phyloP scores from a whole-genome alignment of 2,888 invertebrate genomes.

The Luffia ferchaultella region DNA sequence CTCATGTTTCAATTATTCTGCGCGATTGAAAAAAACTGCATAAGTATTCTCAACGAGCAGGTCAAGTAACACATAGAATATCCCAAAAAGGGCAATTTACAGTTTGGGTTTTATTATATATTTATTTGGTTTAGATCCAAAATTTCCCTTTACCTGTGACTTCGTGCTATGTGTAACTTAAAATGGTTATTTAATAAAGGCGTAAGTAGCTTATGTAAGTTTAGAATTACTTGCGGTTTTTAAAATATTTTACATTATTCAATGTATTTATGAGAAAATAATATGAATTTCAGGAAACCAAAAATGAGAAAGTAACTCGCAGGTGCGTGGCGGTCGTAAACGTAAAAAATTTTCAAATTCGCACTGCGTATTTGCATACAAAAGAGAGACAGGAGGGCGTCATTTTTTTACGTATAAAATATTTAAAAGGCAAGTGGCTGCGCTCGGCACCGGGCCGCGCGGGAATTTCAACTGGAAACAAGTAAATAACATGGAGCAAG shows the following conservation, averaged over 20 bases:
- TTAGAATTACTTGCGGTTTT: no score
- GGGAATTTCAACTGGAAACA: slow-evolving; percentile 22
- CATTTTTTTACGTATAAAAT: slow-evolving; percentile 21
- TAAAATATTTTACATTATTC: no score
- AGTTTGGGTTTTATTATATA: no score
- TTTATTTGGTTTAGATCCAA: slow-evolving; percentile 36
- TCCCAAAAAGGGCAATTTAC: slow-evolving; percentile 26
- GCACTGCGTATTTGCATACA: slow-evolving; percentile 6
- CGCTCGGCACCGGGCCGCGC: slow-evolving; percentile 2
- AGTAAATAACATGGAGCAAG: slow-evolving; percentile 22
- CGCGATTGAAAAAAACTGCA: no score
- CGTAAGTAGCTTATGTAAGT: no score
- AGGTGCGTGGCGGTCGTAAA: neutral
- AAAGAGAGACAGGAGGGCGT: slow-evolving; percentile 2
- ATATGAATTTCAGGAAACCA: no score
- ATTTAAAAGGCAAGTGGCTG: slow-evolving; percentile 20
- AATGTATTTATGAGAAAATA: no score
- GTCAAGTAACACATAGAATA: no score
- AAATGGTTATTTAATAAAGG: neutral
- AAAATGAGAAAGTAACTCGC: neutral
- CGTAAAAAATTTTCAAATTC: slow-evolving; percentile 5
- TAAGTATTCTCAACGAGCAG: no score
- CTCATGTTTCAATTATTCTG: no score
- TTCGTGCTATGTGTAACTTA: slow-evolving; percentile 34
- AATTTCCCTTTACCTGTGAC: slow-evolving; percentile 28